Evolutionary conservation across 2,888 invertebrate genomes (phyloP).

Genomic region (Lacanobia wlatinum): DNA sequence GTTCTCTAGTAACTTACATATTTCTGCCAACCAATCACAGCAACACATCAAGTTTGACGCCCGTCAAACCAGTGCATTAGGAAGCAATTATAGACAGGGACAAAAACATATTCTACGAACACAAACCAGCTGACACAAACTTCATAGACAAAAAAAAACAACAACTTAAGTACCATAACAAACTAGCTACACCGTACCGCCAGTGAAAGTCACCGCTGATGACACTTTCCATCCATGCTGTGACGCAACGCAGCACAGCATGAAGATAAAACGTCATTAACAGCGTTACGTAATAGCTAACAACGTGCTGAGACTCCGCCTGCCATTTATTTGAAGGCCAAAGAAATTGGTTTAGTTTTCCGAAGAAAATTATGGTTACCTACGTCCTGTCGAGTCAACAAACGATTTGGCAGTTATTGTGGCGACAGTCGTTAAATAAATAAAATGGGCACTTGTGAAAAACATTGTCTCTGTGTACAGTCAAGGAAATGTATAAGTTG

Average conservation of each 20-base stretch:
- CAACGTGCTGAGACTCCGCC: constrained; percentile 44
- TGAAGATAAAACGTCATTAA: constrained; percentile 68
- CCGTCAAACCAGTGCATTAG: not conserved
- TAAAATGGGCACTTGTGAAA: not conserved
- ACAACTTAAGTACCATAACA: constrained; percentile 61
- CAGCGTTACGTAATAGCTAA: constrained; percentile 52
- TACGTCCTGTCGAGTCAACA: constrained; percentile 5
- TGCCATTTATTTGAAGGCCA: constrained; percentile 13
- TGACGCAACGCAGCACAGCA: constrained; percentile 68
- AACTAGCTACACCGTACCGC: constrained; percentile 49
- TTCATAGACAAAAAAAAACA: constrained; percentile 2
- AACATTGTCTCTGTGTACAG: not conserved
- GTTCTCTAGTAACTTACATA: too few species aligned
- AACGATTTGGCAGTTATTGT: not conserved
- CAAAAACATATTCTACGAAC: not conserved
- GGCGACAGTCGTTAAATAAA: not conserved
- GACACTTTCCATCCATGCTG: constrained; percentile 74
- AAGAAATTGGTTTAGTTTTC: constrained; percentile 21
- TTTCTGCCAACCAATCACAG: not conserved
- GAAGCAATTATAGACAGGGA: not conserved
- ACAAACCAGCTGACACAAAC: not conserved
- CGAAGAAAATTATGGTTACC: not conserved
- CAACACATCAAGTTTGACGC: not conserved
- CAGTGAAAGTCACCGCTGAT: constrained; percentile 72
- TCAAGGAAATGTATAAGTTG: not conserved